Evolutionary conservation across 2,888 invertebrate genomes (phyloP).

Genomic region (Andricus curvator): DNA sequence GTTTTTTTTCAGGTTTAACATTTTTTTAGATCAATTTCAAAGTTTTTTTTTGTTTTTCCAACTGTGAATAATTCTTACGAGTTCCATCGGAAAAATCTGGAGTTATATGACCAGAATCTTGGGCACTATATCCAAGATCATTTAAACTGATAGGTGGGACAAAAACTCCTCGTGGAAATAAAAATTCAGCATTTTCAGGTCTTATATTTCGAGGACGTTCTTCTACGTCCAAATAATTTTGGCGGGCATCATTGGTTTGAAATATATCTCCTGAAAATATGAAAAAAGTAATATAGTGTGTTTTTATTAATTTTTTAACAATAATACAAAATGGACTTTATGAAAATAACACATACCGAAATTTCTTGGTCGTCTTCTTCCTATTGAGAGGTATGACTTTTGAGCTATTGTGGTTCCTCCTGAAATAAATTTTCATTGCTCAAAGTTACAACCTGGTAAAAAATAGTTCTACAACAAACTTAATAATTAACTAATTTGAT

Average conservation of each 20-base stretch:
- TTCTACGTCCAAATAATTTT: slow-evolving; percentile 33
- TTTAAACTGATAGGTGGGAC: slow-evolving; percentile 78
- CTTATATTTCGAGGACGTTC: slow-evolving; percentile 45
- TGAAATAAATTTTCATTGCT: slow-evolving; percentile 46
- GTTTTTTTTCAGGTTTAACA: too few relatives aligned
- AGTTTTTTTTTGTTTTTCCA: neutral
- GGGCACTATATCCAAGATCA: slow-evolving; percentile 75
- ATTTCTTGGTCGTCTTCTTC: slow-evolving; percentile 58
- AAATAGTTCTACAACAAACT: neutral
- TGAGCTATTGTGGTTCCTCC: slow-evolving; percentile 70
- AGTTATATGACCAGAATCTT: slow-evolving; percentile 73
- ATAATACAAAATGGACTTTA: neutral
- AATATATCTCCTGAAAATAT: slow-evolving; percentile 16
- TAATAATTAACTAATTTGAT: too few relatives aligned
- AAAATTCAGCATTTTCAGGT: slow-evolving; percentile 78
- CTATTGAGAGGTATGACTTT: slow-evolving; percentile 70
- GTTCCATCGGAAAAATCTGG: slow-evolving; percentile 77
- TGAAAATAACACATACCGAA: slow-evolving; percentile 53
- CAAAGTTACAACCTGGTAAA: neutral
- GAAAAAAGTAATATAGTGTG: neutral
- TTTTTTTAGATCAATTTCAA: too few relatives aligned
- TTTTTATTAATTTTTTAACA: neutral
- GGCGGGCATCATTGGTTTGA: neutral
- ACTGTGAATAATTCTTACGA: slow-evolving; percentile 66
- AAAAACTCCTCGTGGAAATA: slow-evolving; percentile 82